phyloP scores from a whole-genome alignment of 2,888 invertebrate species.

The Molanna angustata region DNA sequence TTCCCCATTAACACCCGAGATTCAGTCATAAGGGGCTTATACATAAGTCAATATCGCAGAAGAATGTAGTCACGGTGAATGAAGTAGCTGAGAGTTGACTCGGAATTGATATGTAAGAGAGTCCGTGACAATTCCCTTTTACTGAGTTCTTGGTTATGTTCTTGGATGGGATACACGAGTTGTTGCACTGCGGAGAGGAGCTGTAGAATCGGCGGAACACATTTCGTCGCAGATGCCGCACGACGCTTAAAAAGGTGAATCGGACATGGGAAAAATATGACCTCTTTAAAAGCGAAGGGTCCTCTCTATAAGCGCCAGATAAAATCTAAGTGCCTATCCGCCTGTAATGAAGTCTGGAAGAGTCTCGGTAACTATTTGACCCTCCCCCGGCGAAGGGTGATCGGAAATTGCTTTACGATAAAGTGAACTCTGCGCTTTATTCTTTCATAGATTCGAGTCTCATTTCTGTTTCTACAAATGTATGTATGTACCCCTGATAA shows the following conservation, averaged over 20 bases:
- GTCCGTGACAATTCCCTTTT: not conserved
- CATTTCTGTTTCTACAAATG: conserved; percentile 21
- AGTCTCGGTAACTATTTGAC: conserved; percentile 32
- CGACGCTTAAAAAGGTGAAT: conserved; percentile 29
- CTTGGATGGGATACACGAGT: no score
- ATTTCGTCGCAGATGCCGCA: conserved; percentile 24
- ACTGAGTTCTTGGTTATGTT: no score
- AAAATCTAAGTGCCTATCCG: conserved; percentile 46
- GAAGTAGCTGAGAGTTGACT: not conserved
- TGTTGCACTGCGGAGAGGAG: no score
- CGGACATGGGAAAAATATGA: conserved; percentile 32
- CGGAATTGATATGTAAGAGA: not conserved
- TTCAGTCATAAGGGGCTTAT: not conserved
- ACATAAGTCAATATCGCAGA: not conserved
- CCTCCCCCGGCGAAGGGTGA: conserved; percentile 14
- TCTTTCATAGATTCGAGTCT: conserved; percentile 20
- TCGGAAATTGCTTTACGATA: conserved; percentile 34
- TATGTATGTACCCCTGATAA: conserved; percentile 3
- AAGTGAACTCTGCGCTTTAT: conserved; percentile 14
- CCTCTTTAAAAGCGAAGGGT: conserved; percentile 32
- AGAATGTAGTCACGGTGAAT: not conserved
- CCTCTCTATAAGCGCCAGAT: conserved; percentile 31
- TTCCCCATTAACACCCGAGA: not conserved
- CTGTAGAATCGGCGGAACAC: conserved; percentile 9
- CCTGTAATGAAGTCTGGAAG: conserved; percentile 46